phyloP scores from a whole-genome alignment of 1,140 invertebrate species.

The Drosophila truncata region DNA sequence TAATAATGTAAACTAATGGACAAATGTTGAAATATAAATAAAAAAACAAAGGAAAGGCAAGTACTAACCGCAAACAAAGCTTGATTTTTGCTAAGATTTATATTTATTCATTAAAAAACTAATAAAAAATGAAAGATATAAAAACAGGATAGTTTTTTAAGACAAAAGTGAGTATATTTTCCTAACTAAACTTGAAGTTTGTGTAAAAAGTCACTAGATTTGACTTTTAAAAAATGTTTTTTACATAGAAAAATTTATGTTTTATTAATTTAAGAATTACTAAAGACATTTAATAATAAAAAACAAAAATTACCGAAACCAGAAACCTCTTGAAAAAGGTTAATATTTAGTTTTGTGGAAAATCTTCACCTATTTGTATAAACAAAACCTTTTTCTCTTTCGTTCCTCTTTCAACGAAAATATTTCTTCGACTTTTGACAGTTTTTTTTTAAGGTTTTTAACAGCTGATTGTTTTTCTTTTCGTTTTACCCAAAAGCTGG shows the following conservation, averaged over 20 bases:
- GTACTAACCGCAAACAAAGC: not conserved
- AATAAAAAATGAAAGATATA: not conserved
- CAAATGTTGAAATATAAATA: not conserved
- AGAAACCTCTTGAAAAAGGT: not conserved
- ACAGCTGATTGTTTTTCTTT: constrained; percentile 12
- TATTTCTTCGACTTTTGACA: too few species aligned
- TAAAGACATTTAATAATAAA: not conserved
- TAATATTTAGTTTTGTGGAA: not conserved
- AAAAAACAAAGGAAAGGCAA: not conserved
- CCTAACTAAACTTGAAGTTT: too few species aligned
- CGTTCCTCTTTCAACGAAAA: too few species aligned
- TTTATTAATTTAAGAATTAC: too few species aligned
- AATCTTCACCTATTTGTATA: too few species aligned
- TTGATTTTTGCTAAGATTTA: not conserved
- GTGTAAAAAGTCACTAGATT: not conserved
- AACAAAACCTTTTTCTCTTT: too few species aligned
- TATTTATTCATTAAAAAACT: not conserved
- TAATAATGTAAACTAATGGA: not conserved
- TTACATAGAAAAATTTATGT: not conserved
- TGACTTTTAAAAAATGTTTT: not conserved
- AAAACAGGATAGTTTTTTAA: not conserved
- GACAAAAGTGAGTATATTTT: not conserved
- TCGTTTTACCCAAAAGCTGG: constrained; percentile 10
- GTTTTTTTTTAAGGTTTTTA: not conserved
- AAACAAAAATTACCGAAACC: too few species aligned